Evolutionary conservation across 2,797 vertebrate genomes (phyloP), one percentile per base, ranked within the genome.

Genomic region (Geotrypetes seraphini): DNA sequence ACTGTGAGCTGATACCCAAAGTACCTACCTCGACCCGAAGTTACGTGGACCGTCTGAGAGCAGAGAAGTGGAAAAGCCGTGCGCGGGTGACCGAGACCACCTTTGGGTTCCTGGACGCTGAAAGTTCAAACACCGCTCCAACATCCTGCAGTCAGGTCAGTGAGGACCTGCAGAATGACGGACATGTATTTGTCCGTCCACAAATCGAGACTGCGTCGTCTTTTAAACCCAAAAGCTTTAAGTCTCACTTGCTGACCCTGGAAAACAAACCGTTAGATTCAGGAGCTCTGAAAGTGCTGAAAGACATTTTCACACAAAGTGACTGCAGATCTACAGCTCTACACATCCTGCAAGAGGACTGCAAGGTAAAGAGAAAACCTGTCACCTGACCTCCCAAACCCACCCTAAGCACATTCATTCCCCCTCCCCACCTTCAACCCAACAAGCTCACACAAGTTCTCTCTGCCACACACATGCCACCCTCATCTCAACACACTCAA

Each of bases 241-340:
- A 65, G 12, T 91, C 82, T 1, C 40, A 78, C 35, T 73, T 93
- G 27, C 51, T 95, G 50, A 75, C 74, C 0, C 71, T 79, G 5
- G 81, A 83, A 62, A 93, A 93, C 50, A 65, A 78, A 14, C 87
- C 91, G 5, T 66, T 93, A 32, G 86, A 92, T 8, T 73, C 85
- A 4, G 30, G 26, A 1, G 71, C 84, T 8, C 63, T 89, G 39
- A 34, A 50, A 11, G 22, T 20, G 0, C 63, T 93, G 26, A 88
- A 87, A 18, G 78, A 82, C 38, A 52, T 91, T 17, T 86, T 92
- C 41, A 63, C 75, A 36, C 58, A 53, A 29, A 74, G 71, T 2
- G 79, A 83, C 3, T 22, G 75, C 20, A 52, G 35, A 22, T 71
- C 55, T 28, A 87, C 70, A 0, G 86, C 89, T 20, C 66, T 84